Evolutionary conservation across 1,140 invertebrate species (phyloP), one percentile per base, ranked within the genome.

Genomic region (Drosophila sp.): DNA sequence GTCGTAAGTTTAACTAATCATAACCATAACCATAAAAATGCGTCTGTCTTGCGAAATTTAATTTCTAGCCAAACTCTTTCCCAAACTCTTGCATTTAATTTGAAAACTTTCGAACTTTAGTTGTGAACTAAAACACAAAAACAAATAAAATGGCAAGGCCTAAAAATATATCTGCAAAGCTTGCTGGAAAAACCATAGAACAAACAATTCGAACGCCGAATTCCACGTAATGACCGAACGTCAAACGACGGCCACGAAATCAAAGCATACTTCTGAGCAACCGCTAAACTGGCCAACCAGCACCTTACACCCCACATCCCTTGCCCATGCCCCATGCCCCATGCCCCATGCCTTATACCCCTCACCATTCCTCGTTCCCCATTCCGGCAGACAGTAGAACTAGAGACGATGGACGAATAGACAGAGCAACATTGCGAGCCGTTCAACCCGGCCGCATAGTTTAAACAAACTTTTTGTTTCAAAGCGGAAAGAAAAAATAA

Each of bases 391-490:
- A 59, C 53, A 11, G 43, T 13, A 7, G 21, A 41, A 29, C 9
- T 46, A 46, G 14, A 46, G 25, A 34, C 34, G 21, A 50, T 29
- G 38, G 29, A 54, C 73, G 65, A 61, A 58, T 61, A 51, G 59
- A 77, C 32, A 64, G 56, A 56, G 36, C 25, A 25, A 38, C 57
- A 34, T 65, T 40, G 34, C 16, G 16, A 65, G 32, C 61, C 57
- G 59, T 67, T 69, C 64, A 66, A 63, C 43, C 59, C 53, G 69
- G 64, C 72, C 81, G 56, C 82, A 86, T 86, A 86, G 81, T 86
- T 86, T 80, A 80, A 86, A 58, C 75, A 78, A 86, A 86, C 65
- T 86, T 86, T 86, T 86, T 78, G 78, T 80, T 86, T 83, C 61
- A 83, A 83, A 83, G 76, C 80, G 41, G 38, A 51, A 62, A 59